phyloP scores from a whole-genome alignment of 2,797 vertebrate genomes.

The Aulostomus chinensis region DNA sequence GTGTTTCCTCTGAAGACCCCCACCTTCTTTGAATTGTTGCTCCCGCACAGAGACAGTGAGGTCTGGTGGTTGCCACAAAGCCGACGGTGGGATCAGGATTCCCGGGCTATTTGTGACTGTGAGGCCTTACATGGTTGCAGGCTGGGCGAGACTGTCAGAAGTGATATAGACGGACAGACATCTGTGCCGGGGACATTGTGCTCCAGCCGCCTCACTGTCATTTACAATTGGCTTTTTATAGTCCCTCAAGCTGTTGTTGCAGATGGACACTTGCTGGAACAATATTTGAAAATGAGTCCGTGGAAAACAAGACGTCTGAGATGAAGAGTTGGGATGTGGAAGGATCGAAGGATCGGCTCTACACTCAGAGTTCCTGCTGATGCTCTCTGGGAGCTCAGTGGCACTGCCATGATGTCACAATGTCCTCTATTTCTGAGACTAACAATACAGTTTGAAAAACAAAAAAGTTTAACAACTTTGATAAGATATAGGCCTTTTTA shows the following conservation, averaged over 20 bases:
- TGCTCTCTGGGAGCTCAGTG: too few species aligned
- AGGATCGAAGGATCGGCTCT: too few species aligned
- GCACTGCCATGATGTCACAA: too few species aligned
- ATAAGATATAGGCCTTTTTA: too few species aligned
- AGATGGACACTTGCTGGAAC: constrained; percentile 12
- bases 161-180: constrained; percentile 56
- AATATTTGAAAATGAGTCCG: constrained; percentile 20
- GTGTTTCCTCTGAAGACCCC: constrained; percentile 41
- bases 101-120: constrained; percentile 57
- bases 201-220: constrained; percentile 43
- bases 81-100: constrained; percentile 46
- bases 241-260: constrained; percentile 37
- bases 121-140: constrained; percentile 61
- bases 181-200: constrained; percentile 59
- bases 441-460: too few species aligned
- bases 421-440: too few species aligned
- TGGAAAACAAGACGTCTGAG: constrained; percentile 1
- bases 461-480: too few species aligned
- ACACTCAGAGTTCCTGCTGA: too few species aligned
- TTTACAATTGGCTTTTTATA: constrained; percentile 64
- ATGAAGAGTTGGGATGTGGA: too few species aligned
- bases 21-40: constrained; percentile 65
- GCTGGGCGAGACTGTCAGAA: constrained; percentile 31
- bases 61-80: constrained; percentile 37
- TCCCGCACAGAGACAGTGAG: constrained; percentile 46